Evolutionary conservation across 2,113 vertebrate genomes (phyloP).

Genomic region (Sus scrofa): T2T-Sscrofa CM000816.6:61599501-61600000

Average conservation of each 20-base stretch:
- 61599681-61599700: background rate
- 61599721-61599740: background rate
- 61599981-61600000: slow-evolving; percentile 39
- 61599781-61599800: background rate
- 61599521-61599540: background rate
- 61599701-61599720: background rate
- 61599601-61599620: background rate
- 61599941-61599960: slow-evolving; percentile 40
- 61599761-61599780: slow-evolving; percentile 23
- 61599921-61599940: slow-evolving; percentile 51
- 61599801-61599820: background rate
- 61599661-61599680: background rate
- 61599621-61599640: background rate
- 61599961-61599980: slow-evolving; percentile 40
- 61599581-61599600: background rate
- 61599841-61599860: background rate
- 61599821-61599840: background rate
- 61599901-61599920: slow-evolving; percentile 43
- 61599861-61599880: background rate
- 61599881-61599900: slow-evolving; percentile 26
- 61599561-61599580: background rate
- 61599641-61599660: background rate
- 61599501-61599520: background rate
- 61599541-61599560: background rate
- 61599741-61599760: slow-evolving; percentile 9